These are phyloP conservation scores for Acanthochromis polyacanthus DNA, from an alignment of 2,113 vertebrate genomes.

Conservation along the genomic window DNA sequence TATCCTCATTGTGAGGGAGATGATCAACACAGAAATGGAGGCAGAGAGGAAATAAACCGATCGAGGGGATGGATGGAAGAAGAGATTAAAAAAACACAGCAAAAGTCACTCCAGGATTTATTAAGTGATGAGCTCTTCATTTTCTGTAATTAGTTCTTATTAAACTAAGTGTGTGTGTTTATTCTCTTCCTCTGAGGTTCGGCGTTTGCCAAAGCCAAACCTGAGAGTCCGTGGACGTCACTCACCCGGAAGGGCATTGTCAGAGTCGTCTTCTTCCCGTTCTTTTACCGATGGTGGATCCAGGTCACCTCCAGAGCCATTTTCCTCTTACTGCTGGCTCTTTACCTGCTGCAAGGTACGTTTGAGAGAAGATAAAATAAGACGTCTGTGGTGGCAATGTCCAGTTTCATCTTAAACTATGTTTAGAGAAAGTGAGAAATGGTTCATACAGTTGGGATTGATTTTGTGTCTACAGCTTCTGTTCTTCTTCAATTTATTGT, in stretches of 20 bases:
- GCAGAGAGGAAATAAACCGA: background rate
- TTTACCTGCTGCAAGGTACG: constrained; percentile 97
- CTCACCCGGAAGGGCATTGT: constrained; percentile 98
- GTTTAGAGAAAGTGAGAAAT: too few species aligned
- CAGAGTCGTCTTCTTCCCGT: constrained; percentile 96
- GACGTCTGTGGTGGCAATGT: too few species aligned
- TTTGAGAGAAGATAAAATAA: too few species aligned
- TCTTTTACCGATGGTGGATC: constrained; percentile 99
- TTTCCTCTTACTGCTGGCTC: constrained; percentile 93
- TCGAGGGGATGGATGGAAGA: background rate
- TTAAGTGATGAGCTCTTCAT: constrained; percentile 3
- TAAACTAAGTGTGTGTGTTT: background rate
- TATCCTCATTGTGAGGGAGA: constrained; percentile 19
- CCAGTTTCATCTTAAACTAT: too few species aligned
- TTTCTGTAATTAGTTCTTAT: constrained; percentile 1
- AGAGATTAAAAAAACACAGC: background rate
- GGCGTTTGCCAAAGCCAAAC: constrained; percentile 98
- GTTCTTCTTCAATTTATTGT: too few species aligned
- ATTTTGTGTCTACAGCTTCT: too few species aligned
- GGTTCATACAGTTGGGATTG: too few species aligned
- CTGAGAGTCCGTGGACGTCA: constrained; percentile 98
- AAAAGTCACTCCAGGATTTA: constrained; percentile 27
- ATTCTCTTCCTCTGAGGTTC: constrained; percentile 85
- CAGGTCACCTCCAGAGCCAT: constrained; percentile 97
- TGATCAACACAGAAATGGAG: background rate